These are phyloP conservation scores for Centruroides vittatus DNA, from an alignment of 1,140 invertebrate genomes.

Conservation along the genomic window DNA sequence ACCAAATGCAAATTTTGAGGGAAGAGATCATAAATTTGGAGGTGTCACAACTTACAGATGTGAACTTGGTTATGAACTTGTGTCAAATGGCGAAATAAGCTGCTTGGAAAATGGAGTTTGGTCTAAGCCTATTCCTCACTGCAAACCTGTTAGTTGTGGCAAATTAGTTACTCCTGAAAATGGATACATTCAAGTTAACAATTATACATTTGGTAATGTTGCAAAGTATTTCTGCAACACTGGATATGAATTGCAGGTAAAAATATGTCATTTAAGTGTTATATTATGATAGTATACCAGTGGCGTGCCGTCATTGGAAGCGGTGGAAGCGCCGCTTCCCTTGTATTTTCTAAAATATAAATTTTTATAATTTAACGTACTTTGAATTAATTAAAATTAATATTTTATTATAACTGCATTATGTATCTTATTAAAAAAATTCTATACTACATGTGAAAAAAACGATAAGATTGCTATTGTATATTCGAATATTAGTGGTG, in stretches of 20 bases:
- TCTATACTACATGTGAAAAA: too few relatives aligned
- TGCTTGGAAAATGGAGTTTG: conserved; percentile 24
- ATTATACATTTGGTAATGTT: conserved; percentile 13
- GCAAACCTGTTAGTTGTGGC: conserved; percentile 19
- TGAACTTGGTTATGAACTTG: conserved; percentile 26
- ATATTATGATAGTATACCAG: too few relatives aligned
- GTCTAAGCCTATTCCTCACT: conserved; percentile 22
- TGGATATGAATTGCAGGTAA: conserved; percentile 19
- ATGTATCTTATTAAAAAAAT: too few relatives aligned
- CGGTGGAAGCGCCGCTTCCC: too few relatives aligned
- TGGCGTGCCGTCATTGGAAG: too few relatives aligned
- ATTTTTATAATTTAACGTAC: too few relatives aligned
- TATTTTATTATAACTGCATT: too few relatives aligned
- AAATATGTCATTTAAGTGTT: not conserved
- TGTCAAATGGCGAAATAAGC: conserved; percentile 15
- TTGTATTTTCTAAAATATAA: too few relatives aligned
- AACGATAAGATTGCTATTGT: too few relatives aligned
- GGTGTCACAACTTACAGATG: conserved; percentile 29
- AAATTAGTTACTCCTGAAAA: conserved; percentile 12
- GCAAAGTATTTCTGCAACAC: conserved; percentile 16
- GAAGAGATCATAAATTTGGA: conserved; percentile 11
- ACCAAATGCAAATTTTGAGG: conserved; percentile 3
- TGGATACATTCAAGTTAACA: conserved; percentile 16
- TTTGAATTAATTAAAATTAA: too few relatives aligned
- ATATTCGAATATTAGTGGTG: too few relatives aligned